phyloP scores from a whole-genome alignment of 2,888 invertebrate species.

The Sinhomidia bicolor region DNA sequence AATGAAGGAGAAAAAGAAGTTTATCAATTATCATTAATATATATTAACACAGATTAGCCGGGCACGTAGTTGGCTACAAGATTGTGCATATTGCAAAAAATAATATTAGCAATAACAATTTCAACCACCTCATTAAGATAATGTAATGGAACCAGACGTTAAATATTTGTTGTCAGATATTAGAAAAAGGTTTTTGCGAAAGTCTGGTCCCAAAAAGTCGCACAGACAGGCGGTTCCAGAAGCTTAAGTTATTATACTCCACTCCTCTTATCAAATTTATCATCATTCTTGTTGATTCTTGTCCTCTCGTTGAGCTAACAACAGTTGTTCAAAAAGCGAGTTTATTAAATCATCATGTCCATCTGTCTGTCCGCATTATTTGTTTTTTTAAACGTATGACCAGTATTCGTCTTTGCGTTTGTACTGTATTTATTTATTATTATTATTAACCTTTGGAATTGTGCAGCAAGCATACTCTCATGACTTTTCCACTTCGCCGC shows the following conservation, averaged over 20 bases:
- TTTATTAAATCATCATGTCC: neutral
- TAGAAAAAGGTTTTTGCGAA: constrained; percentile 28
- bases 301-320: too few species aligned
- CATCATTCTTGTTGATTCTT: too few species aligned
- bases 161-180: constrained; percentile 39
- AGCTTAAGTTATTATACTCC: neutral
- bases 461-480: neutral
- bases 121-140: constrained; percentile 34
- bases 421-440: neutral
- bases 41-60: too few species aligned
- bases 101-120: neutral
- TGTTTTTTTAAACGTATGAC: neutral
- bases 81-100: too few species aligned
- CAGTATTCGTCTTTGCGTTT: neutral
- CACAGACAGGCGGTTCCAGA: neutral
- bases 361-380: neutral
- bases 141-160: constrained; percentile 46
- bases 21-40: too few species aligned
- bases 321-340: neutral
- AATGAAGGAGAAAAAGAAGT: neutral
- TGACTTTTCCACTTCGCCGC: neutral
- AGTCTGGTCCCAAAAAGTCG: constrained; percentile 6
- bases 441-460: too few species aligned
- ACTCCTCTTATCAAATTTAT: neutral
- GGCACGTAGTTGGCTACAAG: too few species aligned